Evolutionary conservation across 2,888 invertebrate species (phyloP), one percentile per base, ranked within the genome.

Genomic region (Lobophora halterata): DNA sequence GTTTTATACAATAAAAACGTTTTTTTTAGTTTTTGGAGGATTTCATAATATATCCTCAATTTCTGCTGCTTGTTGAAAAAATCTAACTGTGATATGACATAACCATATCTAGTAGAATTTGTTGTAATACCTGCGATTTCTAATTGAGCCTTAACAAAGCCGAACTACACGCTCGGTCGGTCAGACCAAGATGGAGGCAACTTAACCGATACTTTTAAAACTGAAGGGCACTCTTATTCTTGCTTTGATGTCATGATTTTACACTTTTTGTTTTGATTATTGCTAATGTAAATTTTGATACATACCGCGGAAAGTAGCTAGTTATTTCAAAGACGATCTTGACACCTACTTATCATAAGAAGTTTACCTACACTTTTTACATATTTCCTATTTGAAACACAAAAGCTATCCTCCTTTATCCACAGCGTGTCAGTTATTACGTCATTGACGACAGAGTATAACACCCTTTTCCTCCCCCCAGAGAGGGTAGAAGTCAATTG

Each of bases 401-500:
- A 30, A 30, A 27, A 18, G 9, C 16, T 13, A 58, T 58, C 57
- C 68, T 62, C 61, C 70, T 62, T 58, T 52, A 52, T 51, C n/a
- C n/a, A n/a, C 59, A 62, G 70, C 70, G 67, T 74, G 71, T 59
- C 49, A 65, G 69, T 73, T 79, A 78, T 78, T 77, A 71, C 58
- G 66, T 68, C 64, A 71, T 78, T 79, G 69, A 70, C 64, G 66
- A 73, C 71, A 73, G 73, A 76, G 65, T 60, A 66, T 66, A 69
- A 69, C 62, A 68, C 63, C 52, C 57, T 56, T 25, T 11, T 24
- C 7, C 53, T 63, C 54, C 57, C 71, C 64, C 65, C 64, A 62
- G 55, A n/a, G 65, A 67, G 77, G 73, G 77, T 65, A 71, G 71
- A 63, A 72, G 66, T 79, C 79, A 75, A 81, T 79, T 75, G 80